These are phyloP conservation scores for Dreissena polymorpha DNA, from an alignment of 1,140 invertebrate species.

Conservation along the genomic window DNA sequence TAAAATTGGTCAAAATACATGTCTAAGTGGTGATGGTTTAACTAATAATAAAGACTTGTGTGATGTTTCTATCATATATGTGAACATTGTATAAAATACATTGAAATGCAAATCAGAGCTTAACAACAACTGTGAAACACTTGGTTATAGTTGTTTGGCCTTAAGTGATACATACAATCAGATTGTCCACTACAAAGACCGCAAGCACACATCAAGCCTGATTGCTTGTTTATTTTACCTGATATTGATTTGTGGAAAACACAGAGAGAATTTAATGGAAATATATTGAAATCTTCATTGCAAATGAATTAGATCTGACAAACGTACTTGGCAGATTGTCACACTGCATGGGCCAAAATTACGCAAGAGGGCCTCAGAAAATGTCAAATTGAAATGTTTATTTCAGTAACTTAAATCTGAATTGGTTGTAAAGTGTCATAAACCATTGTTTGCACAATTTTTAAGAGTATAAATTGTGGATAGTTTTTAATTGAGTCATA, in stretches of 20 bases:
- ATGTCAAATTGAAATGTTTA: slow-evolving; percentile 45
- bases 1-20: no score
- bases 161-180: no score
- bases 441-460: neutral
- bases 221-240: slow-evolving; percentile 41
- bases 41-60: no score
- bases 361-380: slow-evolving; percentile 1
- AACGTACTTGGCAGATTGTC: slow-evolving; percentile 5
- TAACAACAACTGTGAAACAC: no score
- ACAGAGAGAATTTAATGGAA: slow-evolving; percentile 33
- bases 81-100: no score
- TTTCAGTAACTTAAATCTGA: slow-evolving; percentile 17
- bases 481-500: neutral
- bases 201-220: neutral
- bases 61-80: no score
- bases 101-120: no score
- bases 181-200: neutral
- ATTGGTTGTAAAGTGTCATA: slow-evolving; percentile 40
- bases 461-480: neutral
- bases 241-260: slow-evolving; percentile 40
- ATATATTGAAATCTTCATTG: slow-evolving; percentile 1
- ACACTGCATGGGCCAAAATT: slow-evolving; percentile 11
- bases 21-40: no score
- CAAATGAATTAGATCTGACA: neutral
- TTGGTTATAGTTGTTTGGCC: no score